Evolutionary conservation across 1,140 invertebrate species (phyloP), one percentile per base, ranked within the genome.

Genomic region (Heliconius melpomene): DNA sequence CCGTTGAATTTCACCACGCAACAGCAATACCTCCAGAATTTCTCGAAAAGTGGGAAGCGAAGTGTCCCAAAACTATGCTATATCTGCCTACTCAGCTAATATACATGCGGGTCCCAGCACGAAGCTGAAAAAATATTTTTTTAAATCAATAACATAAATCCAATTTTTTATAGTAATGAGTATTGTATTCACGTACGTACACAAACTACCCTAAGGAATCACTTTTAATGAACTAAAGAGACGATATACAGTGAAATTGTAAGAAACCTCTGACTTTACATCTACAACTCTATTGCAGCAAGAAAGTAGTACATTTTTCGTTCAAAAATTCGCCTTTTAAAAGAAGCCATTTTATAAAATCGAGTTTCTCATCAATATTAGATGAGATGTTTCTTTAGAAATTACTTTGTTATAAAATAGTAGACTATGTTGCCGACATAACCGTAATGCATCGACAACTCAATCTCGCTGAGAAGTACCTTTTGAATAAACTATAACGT

Each of bases 371-470:
- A 66, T 66, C 60, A 66, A 66, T 66, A 66, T 66, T 66, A 66
- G 60, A 66, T 66, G 23, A 66, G 26, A 66, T 66, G 60, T 66
- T 66, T 66, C 60, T 66, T 66, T 66, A 66, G 60, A 66, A 66
- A 66, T 29, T 29, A 66, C 60, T 66, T 66, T 66, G 60, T 66
- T 66, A 66, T 66, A 29, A 66, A 66, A 66, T 66, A 26, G 60
- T 26, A 66, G 60, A 66, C 60, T 29, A 66, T 66, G 60, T 66
- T 66, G 60, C 60, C n/a, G 26, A 66, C 23, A 66, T 66, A 66
- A 66, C 60, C 60, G 60, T 66, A 66, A 66, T 66, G 60, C 60
- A 66, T 66, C 60, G 60, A 66, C 60, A 66, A 66, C 60, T 66
- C 60, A 66, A 66, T 66, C 60, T 66, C 26, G 60, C 26, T 66